phyloP scores from a whole-genome alignment of 23 tunicate species.

The Clavelina lepadiformis region DNA sequence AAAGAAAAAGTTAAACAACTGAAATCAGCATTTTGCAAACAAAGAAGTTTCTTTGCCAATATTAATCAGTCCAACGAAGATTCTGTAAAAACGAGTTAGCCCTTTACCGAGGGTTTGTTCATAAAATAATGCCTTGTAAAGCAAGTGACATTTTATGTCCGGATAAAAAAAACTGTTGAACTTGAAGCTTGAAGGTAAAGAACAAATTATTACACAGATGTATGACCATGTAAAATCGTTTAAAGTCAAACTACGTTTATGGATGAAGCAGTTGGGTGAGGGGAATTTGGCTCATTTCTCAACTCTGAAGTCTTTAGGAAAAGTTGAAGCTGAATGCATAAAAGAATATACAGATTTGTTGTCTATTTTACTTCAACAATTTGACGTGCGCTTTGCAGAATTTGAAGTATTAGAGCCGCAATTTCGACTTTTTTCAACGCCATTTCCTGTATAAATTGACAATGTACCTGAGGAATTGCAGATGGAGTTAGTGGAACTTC shows the following conservation, averaged over 20 bases:
- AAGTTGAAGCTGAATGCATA: conserved; percentile 27
- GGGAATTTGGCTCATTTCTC: conserved; percentile 27
- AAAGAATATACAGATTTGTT: conserved; percentile 17
- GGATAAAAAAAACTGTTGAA: no score
- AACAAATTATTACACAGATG: conserved; percentile 37
- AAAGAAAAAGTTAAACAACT: neutral
- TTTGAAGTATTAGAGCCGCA: conserved; percentile 16
- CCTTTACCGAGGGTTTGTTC: no score
- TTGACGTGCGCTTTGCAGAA: conserved; percentile 30
- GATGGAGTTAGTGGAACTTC: conserved; percentile 51
- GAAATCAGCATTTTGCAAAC: no score
- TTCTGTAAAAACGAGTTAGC: no score
- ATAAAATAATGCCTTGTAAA: no score
- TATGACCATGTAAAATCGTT: conserved; percentile 31
- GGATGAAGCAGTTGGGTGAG: conserved; percentile 32
- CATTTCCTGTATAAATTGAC: conserved; percentile 32
- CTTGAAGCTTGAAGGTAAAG: conserved; percentile 23
- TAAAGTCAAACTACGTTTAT: conserved; percentile 18
- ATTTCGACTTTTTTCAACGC: conserved; percentile 45
- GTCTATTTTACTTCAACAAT: conserved; percentile 19
- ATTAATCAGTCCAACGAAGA: no score
- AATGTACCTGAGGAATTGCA: conserved; percentile 33
- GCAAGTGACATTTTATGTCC: no score
- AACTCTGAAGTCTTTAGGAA: conserved; percentile 36
- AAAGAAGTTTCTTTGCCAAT: neutral